Evolutionary conservation across 2,888 invertebrate genomes (phyloP), one percentile per base, ranked within the genome.

Genomic region (Diplolepis rosae): DNA sequence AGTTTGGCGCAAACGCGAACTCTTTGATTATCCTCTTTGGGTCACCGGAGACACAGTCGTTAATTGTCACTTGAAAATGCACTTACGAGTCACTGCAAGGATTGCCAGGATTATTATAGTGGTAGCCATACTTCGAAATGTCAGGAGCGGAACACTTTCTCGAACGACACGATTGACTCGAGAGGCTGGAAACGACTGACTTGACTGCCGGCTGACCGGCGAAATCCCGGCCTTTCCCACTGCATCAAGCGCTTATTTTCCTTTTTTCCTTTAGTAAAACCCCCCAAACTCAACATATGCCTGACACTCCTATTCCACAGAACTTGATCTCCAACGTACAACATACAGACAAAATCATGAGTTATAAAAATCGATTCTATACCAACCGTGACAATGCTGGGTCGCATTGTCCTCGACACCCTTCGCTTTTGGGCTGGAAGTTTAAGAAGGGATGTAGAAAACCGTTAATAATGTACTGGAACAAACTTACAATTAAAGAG

Each of bases 121-220:
- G 69, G 70, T 74, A 66, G 73, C 56, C 80, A 82, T 80, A 18
- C 42, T 30, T 68, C 27, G 45, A 42, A 50, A 65, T 61, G 54
- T 54, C 18, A 68, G 68, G 66, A 72, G 72, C 68, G 69, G 35
- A 70, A 70, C 66, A 73, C 70, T 73, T 74, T 68, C 56, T 65
- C 66, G 50, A 80, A 72, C 79, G 77, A 79, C 80, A 82, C 84
- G 85, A 76, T 82, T 77, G 80, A 84, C 84, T 84, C 85, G 87
- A 80, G 79, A 78, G 86, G 80, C 83, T 82, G 84, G 84, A 85
- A 84, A 81, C 85, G 83, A 88, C 88, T 87, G 84, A 82, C 84
- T 82, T 69, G 71, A 68, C 76, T 73, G 80, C 77, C 77, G 82
- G 80, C 79, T 77, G 77, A 79, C 80, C 78, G 74, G 76, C 78